Base-by-base conservation (phyloP, 2,113 vertebrate genomes). In the Cinclus cinclus region DNA sequence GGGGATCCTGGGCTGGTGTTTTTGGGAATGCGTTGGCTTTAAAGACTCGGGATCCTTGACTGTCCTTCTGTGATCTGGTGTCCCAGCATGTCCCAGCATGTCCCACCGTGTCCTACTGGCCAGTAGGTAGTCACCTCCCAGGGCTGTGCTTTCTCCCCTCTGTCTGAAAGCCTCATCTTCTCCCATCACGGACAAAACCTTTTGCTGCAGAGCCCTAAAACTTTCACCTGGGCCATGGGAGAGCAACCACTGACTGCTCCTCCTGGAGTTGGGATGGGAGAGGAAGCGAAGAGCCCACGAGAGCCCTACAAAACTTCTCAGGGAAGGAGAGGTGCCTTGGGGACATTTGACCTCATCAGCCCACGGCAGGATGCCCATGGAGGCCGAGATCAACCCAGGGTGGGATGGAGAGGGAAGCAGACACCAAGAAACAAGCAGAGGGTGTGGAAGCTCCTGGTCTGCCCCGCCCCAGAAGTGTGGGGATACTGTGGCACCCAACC, bases 171-270 rank as follows among this genome's bases (percentile, higher is more conserved):
- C 37, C 20, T 7, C 47, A 28, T 55, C 52, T 28, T 13, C n/a
- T 86, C 44, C 35, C 1, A 1, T 11, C 47, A 14, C 0, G 11
- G 39, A 56, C 49, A 87, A 74, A 56, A 18, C 1, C 0, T 52
- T 69, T 30, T 33, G 24, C 69, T 62, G 59, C 44, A 68, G 41
- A 69, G 20, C 55, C 10, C 37, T 11, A 8, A 58, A 92, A 17
- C 3, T 4, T 0, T 24, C 55, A 22, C 74, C 39, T 50, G 74
- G 2, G 62, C 75, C 28, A 15, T 15, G 46, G 49, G 41, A 73
- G 15, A 47, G 49, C 49, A 46, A 10, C 13, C 10, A 1, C 27
- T 0, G 0, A 22, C 22, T 6, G 2, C 20, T 52, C 5, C 1
- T 55, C n/a, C 49, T 0, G 0, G 41, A 12, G 21, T 52, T 15